Base-by-base conservation (phyloP, 2,113 vertebrate species). In the Ailuropoda melanoleuca region DNA sequence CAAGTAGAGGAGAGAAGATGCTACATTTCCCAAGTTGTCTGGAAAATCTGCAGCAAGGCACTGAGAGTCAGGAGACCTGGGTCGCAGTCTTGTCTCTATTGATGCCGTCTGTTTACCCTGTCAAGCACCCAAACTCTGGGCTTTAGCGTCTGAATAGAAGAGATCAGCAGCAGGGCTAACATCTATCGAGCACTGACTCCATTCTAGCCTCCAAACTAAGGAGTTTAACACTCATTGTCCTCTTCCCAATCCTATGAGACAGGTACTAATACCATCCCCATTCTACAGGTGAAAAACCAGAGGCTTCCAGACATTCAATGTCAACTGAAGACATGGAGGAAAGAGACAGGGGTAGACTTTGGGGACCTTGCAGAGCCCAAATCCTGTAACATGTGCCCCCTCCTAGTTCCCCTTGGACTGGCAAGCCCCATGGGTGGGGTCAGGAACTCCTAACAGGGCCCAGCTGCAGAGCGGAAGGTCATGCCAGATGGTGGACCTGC, bases 401-500 rank as follows among this genome's bases (percentile, higher is more conserved):
- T 17, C 2, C 37, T 39, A 72, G 39, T 26, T 95, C 66, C 9
- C 58, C 66, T 26, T 84, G 15, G 86, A 74, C 9, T 58, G 5
- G 2, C 8, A 48, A 90, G 53, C 46, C 68, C 84, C 15, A 0
- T 10, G 46, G 3, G 13, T 43, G 10, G 17, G 26, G 39, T 74
- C 46, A 70, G 37, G 19, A 75, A 46, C 75, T 24, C 56, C n/a
- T 78, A 24, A 11, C 53, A 11, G 13, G 19, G 81, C 14, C 83
- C 48, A 77, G 6, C 84, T 77, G 85, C 82, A 75, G 50, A 86
- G 17, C 60, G 68, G 70, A 93, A 43, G 81, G 14, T 18, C 2
- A 1, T 43, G 18, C 58, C 95, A 95, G 87, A 92, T 92, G 87
- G 95, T 21, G 10, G 96, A 55, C 64, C 58, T 94, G 62, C 19